These are phyloP conservation scores for Vespertilio murinus DNA, from an alignment of 2,797 vertebrate genomes.

Conservation along the genomic window DNA sequence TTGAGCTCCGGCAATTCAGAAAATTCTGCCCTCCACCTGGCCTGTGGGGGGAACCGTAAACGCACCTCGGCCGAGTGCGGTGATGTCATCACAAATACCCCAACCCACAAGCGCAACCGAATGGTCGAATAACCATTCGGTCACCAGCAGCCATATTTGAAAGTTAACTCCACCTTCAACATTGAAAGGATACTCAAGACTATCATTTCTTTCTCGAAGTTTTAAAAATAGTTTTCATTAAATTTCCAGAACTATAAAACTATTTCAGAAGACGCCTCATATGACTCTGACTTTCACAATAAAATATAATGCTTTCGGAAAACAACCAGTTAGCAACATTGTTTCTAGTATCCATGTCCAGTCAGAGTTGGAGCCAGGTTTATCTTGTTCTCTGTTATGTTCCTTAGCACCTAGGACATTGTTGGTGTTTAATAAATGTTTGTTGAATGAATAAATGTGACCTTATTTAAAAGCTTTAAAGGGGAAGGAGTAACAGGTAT, in stretches of 20 bases:
- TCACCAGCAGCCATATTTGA: slow-evolving; percentile 86
- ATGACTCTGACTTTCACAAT: slow-evolving; percentile 39
- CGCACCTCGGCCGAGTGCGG: slow-evolving; percentile 94
- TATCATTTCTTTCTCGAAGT: slow-evolving; percentile 24
- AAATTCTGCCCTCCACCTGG: slow-evolving; percentile 95
- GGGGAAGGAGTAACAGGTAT: slow-evolving; percentile 83
- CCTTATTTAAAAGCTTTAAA: slow-evolving; percentile 86
- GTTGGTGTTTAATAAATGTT: slow-evolving; percentile 74
- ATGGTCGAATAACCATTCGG: slow-evolving; percentile 89
- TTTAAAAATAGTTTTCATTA: slow-evolving; percentile 28
- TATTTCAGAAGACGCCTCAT: slow-evolving; percentile 28
- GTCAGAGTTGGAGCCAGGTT: slow-evolving; percentile 78
- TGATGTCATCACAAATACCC: slow-evolving; percentile 95
- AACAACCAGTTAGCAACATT: slow-evolving; percentile 83
- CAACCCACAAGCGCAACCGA: slow-evolving; percentile 98
- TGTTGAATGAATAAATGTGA: slow-evolving; percentile 84
- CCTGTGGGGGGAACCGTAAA: slow-evolving; percentile 94
- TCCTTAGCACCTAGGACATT: slow-evolving; percentile 47
- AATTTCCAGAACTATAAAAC: slow-evolving; percentile 44
- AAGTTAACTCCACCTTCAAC: slow-evolving; percentile 90
- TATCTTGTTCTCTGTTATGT: slow-evolving; percentile 62
- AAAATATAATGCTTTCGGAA: slow-evolving; percentile 1
- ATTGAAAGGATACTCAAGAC: slow-evolving; percentile 79
- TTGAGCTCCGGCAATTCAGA: slow-evolving; percentile 96
- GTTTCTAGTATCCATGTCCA: slow-evolving; percentile 82